These are phyloP conservation scores for Nomada fucata DNA, from an alignment of 2,888 invertebrate genomes.

Conservation along the genomic window DNA sequence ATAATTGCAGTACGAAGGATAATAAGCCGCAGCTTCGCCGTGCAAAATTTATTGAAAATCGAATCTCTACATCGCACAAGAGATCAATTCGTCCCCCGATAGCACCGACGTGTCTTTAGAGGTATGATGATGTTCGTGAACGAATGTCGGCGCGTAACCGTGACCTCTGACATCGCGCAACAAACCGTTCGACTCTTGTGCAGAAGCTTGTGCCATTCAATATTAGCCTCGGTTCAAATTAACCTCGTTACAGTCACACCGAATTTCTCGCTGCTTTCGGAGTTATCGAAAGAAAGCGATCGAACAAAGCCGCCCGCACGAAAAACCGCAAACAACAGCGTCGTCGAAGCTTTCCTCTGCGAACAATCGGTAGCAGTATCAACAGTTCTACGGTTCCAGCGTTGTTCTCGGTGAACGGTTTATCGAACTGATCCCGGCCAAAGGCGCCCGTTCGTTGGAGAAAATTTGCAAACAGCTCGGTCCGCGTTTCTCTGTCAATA, in stretches of 20 bases:
- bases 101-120: not conserved
- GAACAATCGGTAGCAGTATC: not conserved
- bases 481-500: constrained; percentile 1
- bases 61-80: not conserved
- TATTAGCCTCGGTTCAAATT: too few species aligned
- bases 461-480: not conserved
- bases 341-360: not conserved
- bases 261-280: not conserved
- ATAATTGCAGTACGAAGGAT: too few species aligned
- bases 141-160: constrained; percentile 17
- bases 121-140: constrained; percentile 42
- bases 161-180: constrained; percentile 13
- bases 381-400: not conserved
- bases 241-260: not conserved
- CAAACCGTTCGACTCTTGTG: constrained; percentile 7
- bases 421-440: not conserved
- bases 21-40: too few species aligned
- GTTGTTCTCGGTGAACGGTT: not conserved
- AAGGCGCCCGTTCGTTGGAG: not conserved
- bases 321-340: not conserved
- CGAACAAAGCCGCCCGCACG: not conserved
- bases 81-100: not conserved
- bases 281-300: not conserved
- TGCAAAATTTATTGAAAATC: too few species aligned
- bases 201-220: not conserved